A percentile compares a stretch with the other conserved stretches of the same genome.
phyloP scores from a whole-genome alignment of 1,140 invertebrate species.

The Drosophila seguyi region DNA sequence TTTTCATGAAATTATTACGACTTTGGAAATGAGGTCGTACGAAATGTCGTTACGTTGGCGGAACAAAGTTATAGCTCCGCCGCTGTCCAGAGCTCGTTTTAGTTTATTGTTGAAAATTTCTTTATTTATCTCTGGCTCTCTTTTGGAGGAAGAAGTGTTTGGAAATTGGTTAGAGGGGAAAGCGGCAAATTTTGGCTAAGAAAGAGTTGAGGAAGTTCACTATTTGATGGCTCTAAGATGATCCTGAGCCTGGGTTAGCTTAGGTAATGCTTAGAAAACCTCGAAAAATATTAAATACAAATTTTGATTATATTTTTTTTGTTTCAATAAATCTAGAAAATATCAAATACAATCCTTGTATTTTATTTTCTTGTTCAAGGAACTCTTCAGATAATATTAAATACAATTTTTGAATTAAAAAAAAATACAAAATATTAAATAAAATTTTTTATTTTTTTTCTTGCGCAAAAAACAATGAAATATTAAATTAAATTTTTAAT shows the following conservation, averaged over 20 bases:
- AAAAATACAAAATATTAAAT: too few species aligned
- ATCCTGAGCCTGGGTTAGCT: not conserved
- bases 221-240: not conserved
- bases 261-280: too few species aligned
- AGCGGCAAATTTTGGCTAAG: constrained; percentile 1
- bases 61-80: constrained; percentile 35
- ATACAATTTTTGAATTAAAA: too few species aligned
- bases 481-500: too few species aligned
- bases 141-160: constrained; percentile 48
- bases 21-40: constrained; percentile 78
- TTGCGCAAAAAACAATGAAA: too few species aligned
- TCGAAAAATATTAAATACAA: too few species aligned
- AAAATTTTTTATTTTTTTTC: too few species aligned
- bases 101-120: constrained; percentile 72
- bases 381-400: too few species aligned
- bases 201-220: not conserved
- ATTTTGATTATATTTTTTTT: too few species aligned
- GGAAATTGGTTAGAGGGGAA: constrained; percentile 17
- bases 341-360: too few species aligned
- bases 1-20: constrained; percentile 83
- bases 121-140: constrained; percentile 52
- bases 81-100: constrained; percentile 47
- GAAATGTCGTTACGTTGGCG: constrained; percentile 75
- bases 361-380: too few species aligned
- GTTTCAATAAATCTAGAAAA: too few species aligned